These are phyloP conservation scores for Cepphus grylle DNA, from an alignment of 2,113 vertebrate species.

Conservation along the genomic window DNA sequence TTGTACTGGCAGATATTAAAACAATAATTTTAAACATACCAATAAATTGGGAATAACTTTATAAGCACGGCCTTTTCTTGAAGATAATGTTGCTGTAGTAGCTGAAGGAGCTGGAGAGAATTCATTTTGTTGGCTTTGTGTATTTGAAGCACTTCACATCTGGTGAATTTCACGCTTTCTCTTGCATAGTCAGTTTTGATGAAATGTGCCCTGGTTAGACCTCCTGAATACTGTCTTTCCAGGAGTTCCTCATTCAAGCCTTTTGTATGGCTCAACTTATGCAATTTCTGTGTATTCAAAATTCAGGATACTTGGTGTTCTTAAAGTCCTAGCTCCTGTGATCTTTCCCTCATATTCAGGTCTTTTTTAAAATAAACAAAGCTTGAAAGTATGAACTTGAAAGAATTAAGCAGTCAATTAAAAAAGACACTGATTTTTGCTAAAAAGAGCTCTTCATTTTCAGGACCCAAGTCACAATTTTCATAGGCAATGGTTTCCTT, in stretches of 20 bases:
- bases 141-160: not conserved
- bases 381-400: not conserved
- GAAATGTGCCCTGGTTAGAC: not conserved
- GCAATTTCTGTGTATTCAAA: not conserved
- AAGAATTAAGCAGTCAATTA: not conserved
- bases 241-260: not conserved
- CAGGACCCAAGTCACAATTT: not conserved
- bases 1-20: not conserved
- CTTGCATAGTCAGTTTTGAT: not conserved
- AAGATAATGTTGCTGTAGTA: not conserved
- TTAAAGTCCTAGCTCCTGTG: not conserved
- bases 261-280: not conserved
- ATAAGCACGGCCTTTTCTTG: not conserved
- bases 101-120: not conserved
- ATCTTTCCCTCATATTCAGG: not conserved
- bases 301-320: not conserved
- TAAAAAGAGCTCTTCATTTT: not conserved
- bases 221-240: not conserved
- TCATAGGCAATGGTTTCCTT: not conserved
- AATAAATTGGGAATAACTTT: not conserved
- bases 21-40: not conserved
- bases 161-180: not conserved
- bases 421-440: not conserved
- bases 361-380: not conserved
- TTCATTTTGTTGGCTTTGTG: not conserved